These are phyloP conservation scores for Paedocypris micromegethes DNA, from an alignment of 2,797 vertebrate genomes.

Conservation along the genomic window DNA sequence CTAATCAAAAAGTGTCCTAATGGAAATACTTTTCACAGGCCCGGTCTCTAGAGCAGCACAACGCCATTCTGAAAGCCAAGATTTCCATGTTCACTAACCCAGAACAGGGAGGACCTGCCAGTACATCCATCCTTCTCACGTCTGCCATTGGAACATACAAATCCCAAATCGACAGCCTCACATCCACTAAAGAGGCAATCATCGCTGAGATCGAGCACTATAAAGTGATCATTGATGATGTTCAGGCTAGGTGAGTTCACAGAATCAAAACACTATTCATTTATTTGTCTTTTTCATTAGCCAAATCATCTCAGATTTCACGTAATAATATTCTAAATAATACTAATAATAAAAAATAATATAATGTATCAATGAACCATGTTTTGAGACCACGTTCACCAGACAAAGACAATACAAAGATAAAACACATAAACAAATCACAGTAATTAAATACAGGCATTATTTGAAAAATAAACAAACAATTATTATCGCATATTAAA, in stretches of 20 bases:
- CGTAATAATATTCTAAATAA: too few species aligned
- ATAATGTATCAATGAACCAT: too few species aligned
- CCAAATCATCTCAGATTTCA: too few species aligned
- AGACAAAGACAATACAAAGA: neutral
- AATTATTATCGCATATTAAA: too few species aligned
- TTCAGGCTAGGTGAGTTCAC: conserved; percentile 55
- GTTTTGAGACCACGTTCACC: too few species aligned
- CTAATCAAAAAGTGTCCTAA: neutral
- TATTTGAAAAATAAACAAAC: too few species aligned
- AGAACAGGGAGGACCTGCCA: conserved; percentile 54
- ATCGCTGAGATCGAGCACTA: conserved; percentile 62
- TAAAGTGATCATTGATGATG: conserved; percentile 57
- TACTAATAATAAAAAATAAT: too few species aligned
- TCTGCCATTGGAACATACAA: conserved; percentile 62
- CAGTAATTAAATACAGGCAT: too few species aligned
- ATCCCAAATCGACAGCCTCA: conserved; percentile 57
- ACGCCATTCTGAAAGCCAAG: conserved; percentile 62
- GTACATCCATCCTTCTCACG: conserved; percentile 56
- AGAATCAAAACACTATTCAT: neutral
- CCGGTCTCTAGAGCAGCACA: conserved; percentile 60
- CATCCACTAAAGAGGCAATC: conserved; percentile 56
- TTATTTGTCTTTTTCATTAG: neutral
- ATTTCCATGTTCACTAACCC: conserved; percentile 62
- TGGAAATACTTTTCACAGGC: conserved; percentile 45
- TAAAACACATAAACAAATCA: neutral